These are phyloP conservation scores for Rotaria sp. DNA, from an alignment of 2,888 invertebrate species.

Conservation along the genomic window DNA sequence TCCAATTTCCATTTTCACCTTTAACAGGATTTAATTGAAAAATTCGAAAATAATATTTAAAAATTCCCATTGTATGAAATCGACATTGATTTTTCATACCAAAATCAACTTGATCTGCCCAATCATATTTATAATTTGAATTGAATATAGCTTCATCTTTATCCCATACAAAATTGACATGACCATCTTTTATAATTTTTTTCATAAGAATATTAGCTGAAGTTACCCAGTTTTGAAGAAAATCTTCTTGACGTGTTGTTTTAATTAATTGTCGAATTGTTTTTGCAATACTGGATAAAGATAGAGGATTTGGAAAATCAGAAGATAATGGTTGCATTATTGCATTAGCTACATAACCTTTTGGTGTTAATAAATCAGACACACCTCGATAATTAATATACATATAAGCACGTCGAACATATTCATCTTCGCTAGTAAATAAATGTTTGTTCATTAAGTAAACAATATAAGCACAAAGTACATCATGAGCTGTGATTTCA, in stretches of 20 bases:
- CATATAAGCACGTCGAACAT: not conserved
- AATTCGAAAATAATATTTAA: not conserved
- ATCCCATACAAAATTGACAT: not conserved
- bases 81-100: constrained; percentile 9
- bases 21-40: not conserved
- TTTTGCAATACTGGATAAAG: not conserved
- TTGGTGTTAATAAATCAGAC: not conserved
- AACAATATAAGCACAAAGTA: not conserved
- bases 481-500: not conserved
- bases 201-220: not conserved
- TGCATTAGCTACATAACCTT: not conserved
- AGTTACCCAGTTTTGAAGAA: not conserved
- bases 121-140: not conserved
- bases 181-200: not conserved
- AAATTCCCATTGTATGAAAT: not conserved
- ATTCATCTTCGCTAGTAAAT: not conserved
- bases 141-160: not conserved
- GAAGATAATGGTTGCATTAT: not conserved
- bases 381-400: not conserved
- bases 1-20: not conserved
- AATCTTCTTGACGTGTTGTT: not conserved
- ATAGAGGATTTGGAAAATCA: not conserved
- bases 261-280: not conserved
- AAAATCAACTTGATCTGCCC: not conserved
- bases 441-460: not conserved